Evolutionary conservation across 2,797 vertebrate species (phyloP), one percentile per base, ranked within the genome.

Genomic region (Microctenopoma steveboyesi): DNA sequence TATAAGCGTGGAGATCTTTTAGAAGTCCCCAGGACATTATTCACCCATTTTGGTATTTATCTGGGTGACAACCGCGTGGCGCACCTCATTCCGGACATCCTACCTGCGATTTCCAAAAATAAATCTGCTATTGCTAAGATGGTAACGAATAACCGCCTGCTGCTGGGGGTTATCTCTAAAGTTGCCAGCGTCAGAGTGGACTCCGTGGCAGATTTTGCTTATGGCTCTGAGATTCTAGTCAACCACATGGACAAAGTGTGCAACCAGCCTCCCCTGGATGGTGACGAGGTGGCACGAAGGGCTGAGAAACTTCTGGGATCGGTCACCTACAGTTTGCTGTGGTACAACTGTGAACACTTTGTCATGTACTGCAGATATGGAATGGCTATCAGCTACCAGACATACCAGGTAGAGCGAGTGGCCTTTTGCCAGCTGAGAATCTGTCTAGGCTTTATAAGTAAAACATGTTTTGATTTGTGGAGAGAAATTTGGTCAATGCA

Each of bases 281-380:
- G 88, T 0, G 96, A 98, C n/a, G 96, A 97, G 86, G 95, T 96
- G 76, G 96, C 94, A 0, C 77, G 72, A 3, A 88, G 97, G 69
- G 97, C 97, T 0, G 96, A 99, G 92, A 95, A 93, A 71, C 91
- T 96, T 72, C 79, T 97, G 82, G 98, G 97, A 9, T 64, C 91
- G 0, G 92, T 95, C 16, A 88, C 91, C 16, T 99, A 99, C 90
- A 98, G 97, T 78, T 88, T 99, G 0, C 92, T 99, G 74, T 99
- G 98, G 98, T 96, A 98, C 93, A 99, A 99, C 93, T 99, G 98
- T 72, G 98, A 99, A 82, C 98, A 99, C 89, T 99, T 96, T 11
- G 97, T 98, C 82, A 98, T 97, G 90, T 93, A 96, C 94, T 99
- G 97, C 94, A 95, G 98, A 81, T 99, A 97, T 1, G 97, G 95